Percentiles rank a stretch among this genome's conserved stretches.
Conservation (phyloP, 1,140 invertebrate species). For the Batillaria attramentaria region DNA sequence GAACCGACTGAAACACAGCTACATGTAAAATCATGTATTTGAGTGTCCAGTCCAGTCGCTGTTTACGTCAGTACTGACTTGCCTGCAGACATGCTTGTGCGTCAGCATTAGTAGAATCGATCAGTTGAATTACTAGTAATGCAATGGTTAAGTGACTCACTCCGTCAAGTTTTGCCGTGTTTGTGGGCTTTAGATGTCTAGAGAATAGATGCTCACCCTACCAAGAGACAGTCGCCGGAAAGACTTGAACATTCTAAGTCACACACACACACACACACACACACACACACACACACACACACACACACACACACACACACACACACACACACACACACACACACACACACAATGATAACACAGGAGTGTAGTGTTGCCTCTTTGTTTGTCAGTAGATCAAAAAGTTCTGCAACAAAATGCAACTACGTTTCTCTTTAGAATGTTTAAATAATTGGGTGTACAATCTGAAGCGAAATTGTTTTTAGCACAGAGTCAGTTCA, state of each 20-base stretch:
- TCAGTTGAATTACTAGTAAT: background rate
- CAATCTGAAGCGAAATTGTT: no score
- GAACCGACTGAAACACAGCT: no score
- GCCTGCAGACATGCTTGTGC: background rate
- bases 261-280: slow-evolving; percentile 2
- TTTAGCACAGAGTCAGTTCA: no score
- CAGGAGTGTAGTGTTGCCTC: background rate
- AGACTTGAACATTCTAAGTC: background rate
- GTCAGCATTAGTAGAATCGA: background rate
- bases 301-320: slow-evolving; percentile 2
- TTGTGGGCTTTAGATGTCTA: background rate
- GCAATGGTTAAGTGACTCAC: no score
- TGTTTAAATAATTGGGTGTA: no score
- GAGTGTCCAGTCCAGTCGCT: no score
- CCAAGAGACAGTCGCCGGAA: no score
- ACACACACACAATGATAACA: background rate
- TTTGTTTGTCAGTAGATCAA: background rate
- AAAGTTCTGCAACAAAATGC: no score
- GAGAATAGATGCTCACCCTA: background rate
- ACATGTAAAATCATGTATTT: no score
- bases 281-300: slow-evolving; percentile 2
- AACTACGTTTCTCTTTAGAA: no score
- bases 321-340: slow-evolving; percentile 2
- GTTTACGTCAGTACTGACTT: background rate
- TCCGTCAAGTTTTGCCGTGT: background rate